Evolutionary conservation across 2,113 vertebrate genomes (phyloP), one percentile per base, ranked within the genome.

Genomic region (Thunnus maccoyii): DNA sequence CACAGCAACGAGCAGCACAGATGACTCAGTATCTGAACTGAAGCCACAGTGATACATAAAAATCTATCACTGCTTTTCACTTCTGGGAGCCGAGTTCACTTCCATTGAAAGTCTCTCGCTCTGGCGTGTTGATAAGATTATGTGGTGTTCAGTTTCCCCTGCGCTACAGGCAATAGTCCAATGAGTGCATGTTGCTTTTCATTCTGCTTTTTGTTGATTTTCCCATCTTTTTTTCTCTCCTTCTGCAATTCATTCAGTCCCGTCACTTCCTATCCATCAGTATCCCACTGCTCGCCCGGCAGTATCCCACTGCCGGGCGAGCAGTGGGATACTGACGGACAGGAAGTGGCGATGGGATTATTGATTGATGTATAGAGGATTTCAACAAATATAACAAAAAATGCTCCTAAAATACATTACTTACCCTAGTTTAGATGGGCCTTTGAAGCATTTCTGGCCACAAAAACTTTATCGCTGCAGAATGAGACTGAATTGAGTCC

Each of bases 221-320:
- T 78, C 78, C 27, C 55, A 36, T 73, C 46, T 76, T 60, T 41
- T 71, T 48, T 27, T 48, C 2, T 25, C 70, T 63, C 54, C 47
- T 74, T 72, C 79, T 65, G 47, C 36, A 41, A 41, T 41, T 41
- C 36, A 41, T 41, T 85, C 89, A 89, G 87, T 91, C 88, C 94
- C 95, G 95, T 96, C 96, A 96, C 96, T 96, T 97, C 97, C 96
- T 96, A 82, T 41, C 36, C 36, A 2, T 41, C 9, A 41, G 93
- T 93, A 54, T 94, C 95, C 93, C 90, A 91, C 91, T 67, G 79
- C 72, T 91, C 7, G 80, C 76, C 67, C 81, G 86, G 85, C 87
- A 3, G 32, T 22, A 22, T 22, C 22, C 22, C 22, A 30, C 27
- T 30, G 27, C 27, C 27, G 4, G 27, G 27, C 27, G 4, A 30